Conservation (phyloP, 2,113 vertebrate species). For the Cottus gobio region DNA sequence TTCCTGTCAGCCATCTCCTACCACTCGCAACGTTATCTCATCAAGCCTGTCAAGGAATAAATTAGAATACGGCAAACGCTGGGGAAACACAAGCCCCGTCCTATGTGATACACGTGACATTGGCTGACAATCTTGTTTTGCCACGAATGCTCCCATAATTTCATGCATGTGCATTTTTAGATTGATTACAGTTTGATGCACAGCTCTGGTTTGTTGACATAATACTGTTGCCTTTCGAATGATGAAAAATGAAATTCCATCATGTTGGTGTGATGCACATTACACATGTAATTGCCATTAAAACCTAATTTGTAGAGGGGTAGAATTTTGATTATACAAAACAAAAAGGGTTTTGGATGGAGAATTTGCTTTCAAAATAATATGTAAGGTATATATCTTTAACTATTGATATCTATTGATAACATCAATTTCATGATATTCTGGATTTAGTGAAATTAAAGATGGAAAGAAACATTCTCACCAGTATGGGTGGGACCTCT, state of each 20-base stretch:
- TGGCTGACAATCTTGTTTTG: constrained; percentile 44
- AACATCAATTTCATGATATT: background rate
- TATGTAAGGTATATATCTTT: background rate
- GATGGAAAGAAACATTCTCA: background rate
- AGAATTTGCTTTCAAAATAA: background rate
- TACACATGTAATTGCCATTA: constrained; percentile 7
- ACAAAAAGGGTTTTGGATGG: background rate
- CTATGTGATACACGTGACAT: constrained; percentile 34
- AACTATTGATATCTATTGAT: background rate
- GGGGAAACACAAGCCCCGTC: constrained; percentile 43
- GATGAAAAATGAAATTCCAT: constrained; percentile 34
- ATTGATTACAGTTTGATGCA: constrained; percentile 46
- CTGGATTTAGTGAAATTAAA: background rate
- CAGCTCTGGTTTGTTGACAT: constrained; percentile 23
- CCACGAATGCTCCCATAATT: constrained; percentile 32
- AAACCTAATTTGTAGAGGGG: background rate
- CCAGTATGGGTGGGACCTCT: background rate
- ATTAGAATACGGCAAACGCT: constrained; percentile 52
- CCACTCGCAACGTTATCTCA: constrained; percentile 72
- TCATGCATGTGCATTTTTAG: constrained; percentile 49
- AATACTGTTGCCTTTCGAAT: constrained; percentile 19
- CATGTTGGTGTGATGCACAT: constrained; percentile 16
- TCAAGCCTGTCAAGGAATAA: constrained; percentile 73
- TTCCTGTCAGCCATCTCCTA: constrained; percentile 57
- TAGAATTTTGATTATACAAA: background rate